Percentiles rank a stretch among this genome's conserved stretches.
Conservation (phyloP, 2,888 invertebrate species). For the Dynastes tityus region DNA sequence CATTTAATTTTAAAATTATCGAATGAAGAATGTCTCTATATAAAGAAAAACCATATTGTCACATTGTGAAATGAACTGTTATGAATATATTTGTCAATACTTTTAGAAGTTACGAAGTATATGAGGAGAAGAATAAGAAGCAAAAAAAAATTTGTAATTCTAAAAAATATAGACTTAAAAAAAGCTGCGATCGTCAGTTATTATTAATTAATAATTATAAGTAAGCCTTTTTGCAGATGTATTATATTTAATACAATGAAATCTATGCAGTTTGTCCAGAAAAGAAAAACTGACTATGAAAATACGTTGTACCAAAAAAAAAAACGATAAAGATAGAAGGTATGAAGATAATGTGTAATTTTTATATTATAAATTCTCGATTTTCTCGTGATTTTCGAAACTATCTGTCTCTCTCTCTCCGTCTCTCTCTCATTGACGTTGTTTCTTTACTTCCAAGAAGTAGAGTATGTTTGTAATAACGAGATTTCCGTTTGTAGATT, state of each 20-base stretch:
- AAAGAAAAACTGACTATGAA: conserved; percentile 50
- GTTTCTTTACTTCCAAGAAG: conserved; percentile 67
- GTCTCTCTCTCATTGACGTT: conserved; percentile 48
- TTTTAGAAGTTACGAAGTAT: conserved; percentile 61
- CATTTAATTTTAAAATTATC: conserved; percentile 54
- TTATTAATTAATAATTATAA: conserved; percentile 62
- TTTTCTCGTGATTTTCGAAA: conserved; percentile 51
- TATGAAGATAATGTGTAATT: conserved; percentile 50
- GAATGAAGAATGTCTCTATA: conserved; percentile 9
- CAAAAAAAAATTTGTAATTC: conserved; percentile 66
- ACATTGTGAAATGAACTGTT: conserved; percentile 57
- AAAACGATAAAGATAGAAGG: not conserved
- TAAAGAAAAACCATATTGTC: not conserved
- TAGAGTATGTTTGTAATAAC: conserved; percentile 62
- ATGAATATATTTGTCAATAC: conserved; percentile 68
- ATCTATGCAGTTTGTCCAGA: conserved; percentile 67
- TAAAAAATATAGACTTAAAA: conserved; percentile 63
- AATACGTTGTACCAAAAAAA: not conserved
- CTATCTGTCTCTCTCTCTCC: not conserved
- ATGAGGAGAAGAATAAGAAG: conserved; percentile 59
- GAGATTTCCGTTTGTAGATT: conserved; percentile 57
- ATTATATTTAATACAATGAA: conserved; percentile 65
- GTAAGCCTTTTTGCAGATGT: conserved; percentile 70
- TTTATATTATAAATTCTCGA: conserved; percentile 43
- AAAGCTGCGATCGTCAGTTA: conserved; percentile 68